Conservation (phyloP, 2,888 invertebrate genomes). For the Terebella lapidaria region DNA sequence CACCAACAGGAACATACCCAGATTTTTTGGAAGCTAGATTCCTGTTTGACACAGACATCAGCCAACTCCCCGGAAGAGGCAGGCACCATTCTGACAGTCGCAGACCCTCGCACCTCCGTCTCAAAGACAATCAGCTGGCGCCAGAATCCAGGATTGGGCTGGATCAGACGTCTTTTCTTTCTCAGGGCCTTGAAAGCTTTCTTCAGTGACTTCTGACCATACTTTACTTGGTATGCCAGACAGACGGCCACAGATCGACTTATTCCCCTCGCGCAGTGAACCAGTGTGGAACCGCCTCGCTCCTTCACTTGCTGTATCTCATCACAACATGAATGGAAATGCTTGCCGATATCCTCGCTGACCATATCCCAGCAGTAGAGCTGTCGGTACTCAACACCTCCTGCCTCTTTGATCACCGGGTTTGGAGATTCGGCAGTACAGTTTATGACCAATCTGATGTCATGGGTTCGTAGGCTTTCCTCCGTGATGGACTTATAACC, state of each 20-base stretch:
- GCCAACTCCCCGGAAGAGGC: slow-evolving; percentile 10
- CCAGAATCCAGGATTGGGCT: slow-evolving; percentile 18
- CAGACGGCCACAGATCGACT: slow-evolving; percentile 17
- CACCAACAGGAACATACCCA: too few relatives aligned
- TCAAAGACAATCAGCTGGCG: slow-evolving; percentile 14
- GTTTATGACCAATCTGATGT: not conserved
- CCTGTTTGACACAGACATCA: slow-evolving; percentile 12
- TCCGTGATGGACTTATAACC: slow-evolving; percentile 11
- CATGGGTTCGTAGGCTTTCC: not conserved
- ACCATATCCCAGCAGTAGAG: slow-evolving; percentile 9
- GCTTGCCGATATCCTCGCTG: slow-evolving; percentile 4
- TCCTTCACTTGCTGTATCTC: slow-evolving; percentile 6
- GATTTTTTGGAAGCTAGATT: too few relatives aligned
- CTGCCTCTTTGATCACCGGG: not conserved
- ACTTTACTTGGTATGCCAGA: slow-evolving; percentile 15
- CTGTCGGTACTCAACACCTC: slow-evolving; percentile 4
- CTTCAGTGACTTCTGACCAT: slow-evolving; percentile 7
- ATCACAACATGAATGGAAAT: slow-evolving; percentile 9
- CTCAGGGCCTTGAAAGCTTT: slow-evolving; percentile 9
- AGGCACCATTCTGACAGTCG: slow-evolving; percentile 11
- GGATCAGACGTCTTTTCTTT: slow-evolving; percentile 6
- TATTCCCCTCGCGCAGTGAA: slow-evolving; percentile 15
- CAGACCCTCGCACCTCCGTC: slow-evolving; percentile 1
- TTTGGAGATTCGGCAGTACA: not conserved
- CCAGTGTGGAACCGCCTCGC: slow-evolving; percentile 8